phyloP scores from a whole-genome alignment of 2,888 invertebrate species.

The Zonitis immaculata region DNA sequence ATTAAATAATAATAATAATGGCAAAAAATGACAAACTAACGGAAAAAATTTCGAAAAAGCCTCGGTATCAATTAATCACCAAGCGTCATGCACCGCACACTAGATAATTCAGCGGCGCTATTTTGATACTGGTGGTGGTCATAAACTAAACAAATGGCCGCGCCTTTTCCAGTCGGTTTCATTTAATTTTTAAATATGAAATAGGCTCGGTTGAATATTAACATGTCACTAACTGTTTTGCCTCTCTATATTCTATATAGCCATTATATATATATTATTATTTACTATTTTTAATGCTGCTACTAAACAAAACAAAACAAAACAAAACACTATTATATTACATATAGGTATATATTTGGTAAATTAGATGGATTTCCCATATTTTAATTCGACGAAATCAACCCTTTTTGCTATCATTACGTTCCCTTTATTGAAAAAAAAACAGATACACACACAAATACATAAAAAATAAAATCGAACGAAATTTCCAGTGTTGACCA shows the following conservation, averaged over 20 bases:
- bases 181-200: slow-evolving; percentile 36
- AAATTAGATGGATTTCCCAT: too few species aligned
- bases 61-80: slow-evolving; percentile 2
- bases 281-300: too few species aligned
- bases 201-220: slow-evolving; percentile 35
- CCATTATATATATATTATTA: not conserved
- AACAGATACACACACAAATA: too few species aligned
- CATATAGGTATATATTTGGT: too few species aligned
- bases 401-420: not conserved
- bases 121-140: slow-evolving; percentile 15
- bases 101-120: slow-evolving; percentile 10
- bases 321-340: too few species aligned
- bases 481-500: slow-evolving; percentile 1
- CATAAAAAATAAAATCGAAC: slow-evolving; percentile 1
- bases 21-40: not conserved
- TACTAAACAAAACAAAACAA: too few species aligned
- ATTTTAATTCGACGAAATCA: too few species aligned
- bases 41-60: not conserved
- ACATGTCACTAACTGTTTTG: slow-evolving; percentile 11
- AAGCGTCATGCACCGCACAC: slow-evolving; percentile 7
- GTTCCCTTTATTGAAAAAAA: not conserved
- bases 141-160: slow-evolving; percentile 21
- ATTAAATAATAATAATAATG: not conserved
- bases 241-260: not conserved
- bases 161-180: slow-evolving; percentile 24